Evolutionary conservation across 2,113 vertebrate species (phyloP), one percentile per base, ranked within the genome.

Genomic region (Leptobrachium leishanense): DNA sequence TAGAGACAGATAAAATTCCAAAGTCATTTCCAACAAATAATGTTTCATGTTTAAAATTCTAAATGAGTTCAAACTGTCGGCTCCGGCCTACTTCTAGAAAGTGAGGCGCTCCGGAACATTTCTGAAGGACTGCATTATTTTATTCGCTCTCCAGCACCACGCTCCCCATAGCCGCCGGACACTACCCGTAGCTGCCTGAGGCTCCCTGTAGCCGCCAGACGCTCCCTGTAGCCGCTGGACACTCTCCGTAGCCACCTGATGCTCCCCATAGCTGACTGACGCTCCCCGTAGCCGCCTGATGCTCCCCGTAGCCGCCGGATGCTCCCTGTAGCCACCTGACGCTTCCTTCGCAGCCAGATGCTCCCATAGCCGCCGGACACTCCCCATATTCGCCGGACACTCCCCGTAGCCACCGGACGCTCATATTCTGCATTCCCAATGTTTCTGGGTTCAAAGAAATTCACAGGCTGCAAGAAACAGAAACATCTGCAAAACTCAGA

Each of bases 1-100:
- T 15, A 44, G 75, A 77, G 75, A 68, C 67, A 63, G 75, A 77
- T 70, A 70, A 62, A 55, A 40, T 70, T 70, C 68, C 75, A 69
- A 69, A 77, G 75, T 77, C 64, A 43, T 77, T 69, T 70, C 40
- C 42, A 40, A 50, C 54, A 77, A 57, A 68, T 70, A 70, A 70
- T 70, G 42, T 50, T 62, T 70, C 42, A 62, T 70, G 55, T 46
- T 69, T 77, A 62, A 77, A 70, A 77, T 70, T 77, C 75, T 42
- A 43, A 40, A 63, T n/a, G 55, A 70, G 43, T 10, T 5, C 6
- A 43, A 43, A 76, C 46, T 62, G 11, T 63, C 7, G 15, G 31
- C 53, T 68, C 46, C 57, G 15, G 13, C 42, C 15, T 54, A 41
- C 31, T 68, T 55, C 42, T 59, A 11, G 13, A 42, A 69, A 53